Percentiles rank a stretch among this genome's conserved stretches.
These are phyloP conservation scores for Hemaris fuciformis DNA, from an alignment of 2,888 invertebrate species.

Conservation along the genomic window DNA sequence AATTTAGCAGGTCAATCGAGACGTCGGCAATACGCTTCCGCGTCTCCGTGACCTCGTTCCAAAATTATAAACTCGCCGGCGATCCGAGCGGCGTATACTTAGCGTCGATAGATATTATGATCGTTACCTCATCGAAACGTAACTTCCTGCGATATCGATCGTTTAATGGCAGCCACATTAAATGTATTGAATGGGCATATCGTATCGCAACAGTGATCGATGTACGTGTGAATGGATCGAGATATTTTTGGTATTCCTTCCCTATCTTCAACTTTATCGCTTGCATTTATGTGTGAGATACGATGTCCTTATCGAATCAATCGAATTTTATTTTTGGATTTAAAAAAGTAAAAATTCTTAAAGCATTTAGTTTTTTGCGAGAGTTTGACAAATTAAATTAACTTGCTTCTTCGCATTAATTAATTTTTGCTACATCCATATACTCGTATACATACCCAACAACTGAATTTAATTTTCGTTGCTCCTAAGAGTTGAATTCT, in stretches of 20 bases:
- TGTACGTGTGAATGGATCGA: slow-evolving; percentile 51
- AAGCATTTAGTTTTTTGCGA: too few relatives aligned
- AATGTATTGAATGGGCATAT: slow-evolving; percentile 44
- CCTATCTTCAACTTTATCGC: slow-evolving; percentile 25
- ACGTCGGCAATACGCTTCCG: slow-evolving; percentile 32
- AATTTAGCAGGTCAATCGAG: slow-evolving; percentile 41
- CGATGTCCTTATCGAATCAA: neutral
- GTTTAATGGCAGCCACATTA: slow-evolving; percentile 18
- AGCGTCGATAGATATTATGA: neutral
- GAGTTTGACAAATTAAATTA: too few relatives aligned
- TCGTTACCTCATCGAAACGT: slow-evolving; percentile 15
- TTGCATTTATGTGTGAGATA: slow-evolving; percentile 25
- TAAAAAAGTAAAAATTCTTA: too few relatives aligned
- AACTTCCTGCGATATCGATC: slow-evolving; percentile 40
- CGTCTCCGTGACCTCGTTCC: slow-evolving; percentile 31
- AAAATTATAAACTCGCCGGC: slow-evolving; percentile 10
- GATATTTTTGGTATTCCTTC: slow-evolving; percentile 34
- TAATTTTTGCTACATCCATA: too few relatives aligned
- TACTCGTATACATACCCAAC: too few relatives aligned
- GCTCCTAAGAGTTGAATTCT: too few relatives aligned
- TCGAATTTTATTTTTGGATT: neutral
- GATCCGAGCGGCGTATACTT: neutral
- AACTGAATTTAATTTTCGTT: too few relatives aligned
- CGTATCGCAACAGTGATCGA: slow-evolving; percentile 35
- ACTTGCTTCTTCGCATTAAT: too few relatives aligned